A percentile compares a stretch with the other conserved stretches of the same genome.
Conservation (phyloP, 2,888 invertebrate species). For the Erynnis tages region DNA sequence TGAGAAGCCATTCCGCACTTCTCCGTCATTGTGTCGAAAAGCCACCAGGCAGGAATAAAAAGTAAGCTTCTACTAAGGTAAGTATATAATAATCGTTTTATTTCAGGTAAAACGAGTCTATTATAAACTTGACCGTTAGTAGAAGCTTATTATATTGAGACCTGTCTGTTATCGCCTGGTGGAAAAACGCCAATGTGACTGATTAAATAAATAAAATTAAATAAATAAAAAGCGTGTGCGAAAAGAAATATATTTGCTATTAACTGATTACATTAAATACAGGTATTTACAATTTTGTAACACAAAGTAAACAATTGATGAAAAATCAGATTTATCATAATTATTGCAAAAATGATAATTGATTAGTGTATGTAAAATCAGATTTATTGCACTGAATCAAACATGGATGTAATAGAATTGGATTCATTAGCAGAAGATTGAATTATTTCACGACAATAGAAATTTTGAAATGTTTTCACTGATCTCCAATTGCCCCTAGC, state of each 20-base stretch:
- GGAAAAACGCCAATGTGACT: slow-evolving; percentile 16
- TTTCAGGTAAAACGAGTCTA: slow-evolving; percentile 18
- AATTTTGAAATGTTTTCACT: neutral
- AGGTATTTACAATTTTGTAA: no score
- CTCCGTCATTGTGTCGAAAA: no score
- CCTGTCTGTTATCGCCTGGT: slow-evolving; percentile 26
- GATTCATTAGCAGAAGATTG: neutral
- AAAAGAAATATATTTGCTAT: neutral
- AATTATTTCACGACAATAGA: slow-evolving; percentile 3
- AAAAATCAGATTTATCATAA: no score
- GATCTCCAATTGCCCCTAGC: slow-evolving; percentile 5
- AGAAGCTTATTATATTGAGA: slow-evolving; percentile 17
- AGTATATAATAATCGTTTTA: no score
- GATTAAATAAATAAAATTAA: neutral
- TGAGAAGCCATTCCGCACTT: no score
- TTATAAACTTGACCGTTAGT: slow-evolving; percentile 13
- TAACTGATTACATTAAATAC: neutral
- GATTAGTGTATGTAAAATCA: neutral
- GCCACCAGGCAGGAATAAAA: no score
- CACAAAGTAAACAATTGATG: no score
- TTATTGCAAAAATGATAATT: neutral
- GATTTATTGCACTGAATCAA: no score
- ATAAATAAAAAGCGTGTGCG: neutral
- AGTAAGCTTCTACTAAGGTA: no score
- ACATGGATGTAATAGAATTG: no score